These are phyloP conservation scores for Drosophila malerkotliana DNA, from an alignment of 1,140 invertebrate species.

Conservation along the genomic window DNA sequence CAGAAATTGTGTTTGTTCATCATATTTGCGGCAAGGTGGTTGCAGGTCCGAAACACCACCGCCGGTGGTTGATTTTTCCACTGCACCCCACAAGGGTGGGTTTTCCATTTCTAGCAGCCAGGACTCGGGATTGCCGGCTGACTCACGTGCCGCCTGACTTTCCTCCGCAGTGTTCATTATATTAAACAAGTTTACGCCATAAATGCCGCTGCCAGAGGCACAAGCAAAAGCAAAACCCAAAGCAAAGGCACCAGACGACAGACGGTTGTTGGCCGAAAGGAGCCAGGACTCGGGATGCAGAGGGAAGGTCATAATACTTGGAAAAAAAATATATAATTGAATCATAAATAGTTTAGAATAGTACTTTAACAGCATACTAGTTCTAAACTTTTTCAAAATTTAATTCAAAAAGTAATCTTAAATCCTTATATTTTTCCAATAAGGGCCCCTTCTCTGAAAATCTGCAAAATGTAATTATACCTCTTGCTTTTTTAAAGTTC, in stretches of 20 bases:
- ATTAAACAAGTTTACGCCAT: slow-evolving; percentile 79
- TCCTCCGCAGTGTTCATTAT: slow-evolving; percentile 71
- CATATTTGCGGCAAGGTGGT: slow-evolving; percentile 51
- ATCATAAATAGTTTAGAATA: not conserved
- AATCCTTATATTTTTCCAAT: too few relatives aligned
- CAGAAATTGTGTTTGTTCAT: slow-evolving; percentile 53
- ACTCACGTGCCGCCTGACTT: slow-evolving; percentile 68
- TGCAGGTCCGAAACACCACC: slow-evolving; percentile 41
- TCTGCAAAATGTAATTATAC: not conserved
- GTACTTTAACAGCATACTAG: not conserved
- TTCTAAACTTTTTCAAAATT: too few relatives aligned
- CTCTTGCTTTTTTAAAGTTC: not conserved
- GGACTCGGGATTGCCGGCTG: slow-evolving; percentile 37
- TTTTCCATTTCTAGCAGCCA: slow-evolving; percentile 40
- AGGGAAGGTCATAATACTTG: slow-evolving; percentile 25
- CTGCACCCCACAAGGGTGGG: slow-evolving; percentile 60
- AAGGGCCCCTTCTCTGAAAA: too few relatives aligned
- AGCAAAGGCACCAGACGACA: slow-evolving; percentile 10
- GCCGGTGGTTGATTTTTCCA: slow-evolving; percentile 73
- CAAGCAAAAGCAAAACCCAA: slow-evolving; percentile 13
- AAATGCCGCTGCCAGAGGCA: slow-evolving; percentile 71
- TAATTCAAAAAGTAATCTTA: too few relatives aligned
- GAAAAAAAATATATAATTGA: slow-evolving; percentile 15
- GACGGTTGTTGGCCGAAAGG: slow-evolving; percentile 14
- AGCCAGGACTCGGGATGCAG: slow-evolving; percentile 1